Conservation (phyloP, 2,888 invertebrate genomes). For the Tenthredo notha region DNA sequence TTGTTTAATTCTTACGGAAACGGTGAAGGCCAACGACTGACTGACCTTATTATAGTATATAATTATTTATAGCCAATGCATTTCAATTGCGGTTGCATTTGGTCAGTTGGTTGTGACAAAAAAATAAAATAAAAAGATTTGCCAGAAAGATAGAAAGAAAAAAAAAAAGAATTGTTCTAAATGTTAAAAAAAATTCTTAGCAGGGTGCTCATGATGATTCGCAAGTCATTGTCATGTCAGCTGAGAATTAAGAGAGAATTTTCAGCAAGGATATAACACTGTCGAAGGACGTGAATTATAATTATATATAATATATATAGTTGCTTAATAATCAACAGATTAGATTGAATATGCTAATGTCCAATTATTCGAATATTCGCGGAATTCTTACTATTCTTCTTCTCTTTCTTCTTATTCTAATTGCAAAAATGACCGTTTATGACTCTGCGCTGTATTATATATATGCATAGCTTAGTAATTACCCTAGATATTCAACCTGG, state of each 20-base stretch:
- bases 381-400: neutral
- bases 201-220: too few relatives aligned
- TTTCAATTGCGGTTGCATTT: neutral
- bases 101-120: neutral
- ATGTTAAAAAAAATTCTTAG: too few relatives aligned
- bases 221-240: too few relatives aligned
- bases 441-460: neutral
- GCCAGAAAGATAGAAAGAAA: too few relatives aligned
- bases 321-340: constrained; percentile 6
- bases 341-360: neutral
- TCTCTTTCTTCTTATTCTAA: constrained; percentile 8
- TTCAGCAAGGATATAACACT: neutral
- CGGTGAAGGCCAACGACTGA: constrained; percentile 1
- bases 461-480: neutral
- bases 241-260: neutral
- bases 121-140: neutral
- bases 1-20: constrained; percentile 1
- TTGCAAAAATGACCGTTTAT: neutral
- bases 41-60: constrained; percentile 15
- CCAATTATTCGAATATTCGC: neutral
- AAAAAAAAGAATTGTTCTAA: neutral
- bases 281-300: neutral
- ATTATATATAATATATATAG: too few relatives aligned
- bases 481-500: constrained; percentile 18
- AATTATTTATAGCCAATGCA: neutral